These are phyloP conservation scores for Gopherus flavomarginatus DNA, from an alignment of 2,113 vertebrate species.

Conservation along the genomic window DNA sequence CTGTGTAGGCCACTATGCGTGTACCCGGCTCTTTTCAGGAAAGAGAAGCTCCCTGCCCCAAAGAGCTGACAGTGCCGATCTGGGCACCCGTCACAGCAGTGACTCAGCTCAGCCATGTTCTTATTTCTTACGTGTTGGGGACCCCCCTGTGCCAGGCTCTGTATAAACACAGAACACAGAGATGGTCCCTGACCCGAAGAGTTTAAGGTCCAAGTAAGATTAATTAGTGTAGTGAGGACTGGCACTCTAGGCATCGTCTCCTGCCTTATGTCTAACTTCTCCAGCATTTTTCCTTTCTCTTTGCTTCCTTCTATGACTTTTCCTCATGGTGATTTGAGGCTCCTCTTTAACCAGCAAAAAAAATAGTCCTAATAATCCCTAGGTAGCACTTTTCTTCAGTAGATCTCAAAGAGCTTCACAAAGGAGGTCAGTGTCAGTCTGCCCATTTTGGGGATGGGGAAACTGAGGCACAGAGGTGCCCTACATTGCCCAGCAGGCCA, in stretches of 20 bases:
- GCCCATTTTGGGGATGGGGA: background rate
- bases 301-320: fast-evolving
- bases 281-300: background rate
- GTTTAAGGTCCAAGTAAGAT: background rate
- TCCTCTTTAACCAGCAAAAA: background rate
- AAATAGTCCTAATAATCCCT: background rate
- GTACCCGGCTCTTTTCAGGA: background rate
- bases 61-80: background rate
- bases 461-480: background rate
- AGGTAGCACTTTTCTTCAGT: fast-evolving
- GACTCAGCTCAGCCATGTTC: background rate
- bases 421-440: fast-evolving
- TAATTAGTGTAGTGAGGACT: background rate
- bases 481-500: background rate
- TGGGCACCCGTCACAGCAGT: background rate
- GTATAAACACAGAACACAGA: background rate
- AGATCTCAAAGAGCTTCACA: background rate
- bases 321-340: background rate
- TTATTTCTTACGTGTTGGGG: background rate
- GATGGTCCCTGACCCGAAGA: background rate
- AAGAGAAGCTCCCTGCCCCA: fast-evolving
- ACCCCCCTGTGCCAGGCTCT: background rate
- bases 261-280: fast-evolving
- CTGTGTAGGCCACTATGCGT: background rate
- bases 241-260: background rate